Percentiles rank a stretch among this genome's conserved stretches.
Conservation (phyloP, 37 sponge, comb jelly and placozoan genomes). For the Tethya wilhelma region DNA sequence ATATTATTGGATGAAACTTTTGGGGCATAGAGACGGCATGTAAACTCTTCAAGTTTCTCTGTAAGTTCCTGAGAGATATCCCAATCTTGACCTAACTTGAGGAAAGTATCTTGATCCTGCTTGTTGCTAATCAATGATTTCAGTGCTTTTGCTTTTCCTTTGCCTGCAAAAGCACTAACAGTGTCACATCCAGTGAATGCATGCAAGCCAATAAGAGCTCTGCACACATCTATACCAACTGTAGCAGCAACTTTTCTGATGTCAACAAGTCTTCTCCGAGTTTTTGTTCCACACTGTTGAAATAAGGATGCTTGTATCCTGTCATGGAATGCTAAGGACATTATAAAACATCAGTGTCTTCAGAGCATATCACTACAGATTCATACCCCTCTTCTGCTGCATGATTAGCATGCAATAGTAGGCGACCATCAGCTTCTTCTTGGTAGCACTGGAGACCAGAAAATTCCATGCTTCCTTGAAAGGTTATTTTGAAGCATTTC, state of each 20-base stretch:
- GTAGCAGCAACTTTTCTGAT: constrained; percentile 14
- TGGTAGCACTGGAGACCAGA: neutral
- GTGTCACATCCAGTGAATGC: constrained; percentile 44
- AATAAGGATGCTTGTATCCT: neutral
- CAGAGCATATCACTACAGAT: constrained; percentile 18
- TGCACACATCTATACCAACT: neutral
- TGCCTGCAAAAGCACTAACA: constrained; percentile 13
- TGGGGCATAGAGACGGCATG: neutral
- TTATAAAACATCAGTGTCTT: constrained; percentile 32
- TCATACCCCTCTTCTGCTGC: constrained; percentile 7
- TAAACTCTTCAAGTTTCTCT: constrained; percentile 1
- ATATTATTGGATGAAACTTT: neutral
- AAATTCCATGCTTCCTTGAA: neutral
- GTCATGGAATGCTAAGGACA: constrained; percentile 29
- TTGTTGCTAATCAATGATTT: neutral
- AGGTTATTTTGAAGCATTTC: neutral
- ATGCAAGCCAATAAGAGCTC: constrained; percentile 15
- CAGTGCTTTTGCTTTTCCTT: constrained; percentile 24
- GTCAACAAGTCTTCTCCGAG: neutral
- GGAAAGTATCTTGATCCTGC: neutral
- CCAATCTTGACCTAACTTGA: constrained; percentile 16
- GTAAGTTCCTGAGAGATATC: neutral
- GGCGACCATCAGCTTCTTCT: neutral
- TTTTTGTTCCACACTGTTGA: constrained; percentile 22
- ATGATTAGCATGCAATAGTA: neutral